phyloP scores from a whole-genome alignment of 2,113 vertebrate species.

The Castor canadensis region DNA sequence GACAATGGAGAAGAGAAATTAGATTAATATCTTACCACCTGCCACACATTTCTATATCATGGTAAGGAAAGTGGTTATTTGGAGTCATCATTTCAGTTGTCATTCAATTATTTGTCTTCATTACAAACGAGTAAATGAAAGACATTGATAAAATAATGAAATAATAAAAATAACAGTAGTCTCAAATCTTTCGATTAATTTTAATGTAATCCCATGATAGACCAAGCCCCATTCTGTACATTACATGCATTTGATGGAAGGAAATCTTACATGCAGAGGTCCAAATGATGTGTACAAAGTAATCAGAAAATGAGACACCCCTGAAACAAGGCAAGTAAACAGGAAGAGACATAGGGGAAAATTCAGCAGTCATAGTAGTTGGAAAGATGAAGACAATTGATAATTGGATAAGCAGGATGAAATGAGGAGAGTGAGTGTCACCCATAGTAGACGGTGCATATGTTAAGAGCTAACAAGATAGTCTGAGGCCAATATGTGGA shows the following conservation, averaged over 20 bases:
- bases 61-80: background rate
- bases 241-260: background rate
- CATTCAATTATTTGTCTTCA: background rate
- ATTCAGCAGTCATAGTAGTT: background rate
- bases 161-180: background rate
- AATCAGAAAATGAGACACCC: background rate
- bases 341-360: background rate
- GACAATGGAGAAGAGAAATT: background rate
- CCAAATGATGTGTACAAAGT: background rate
- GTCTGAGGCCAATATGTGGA: background rate
- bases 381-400: background rate
- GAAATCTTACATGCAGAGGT: background rate
- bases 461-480: background rate
- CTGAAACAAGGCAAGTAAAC: background rate
- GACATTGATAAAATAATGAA: background rate
- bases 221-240: background rate
- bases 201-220: background rate
- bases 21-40: background rate
- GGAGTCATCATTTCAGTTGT: background rate
- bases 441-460: rapidly evolving
- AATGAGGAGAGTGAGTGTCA: background rate
- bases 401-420: background rate
- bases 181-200: background rate
- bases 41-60: background rate
- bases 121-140: background rate